Base-by-base conservation (phyloP, 2,113 vertebrate species). In the Archilochus colubris region DNA sequence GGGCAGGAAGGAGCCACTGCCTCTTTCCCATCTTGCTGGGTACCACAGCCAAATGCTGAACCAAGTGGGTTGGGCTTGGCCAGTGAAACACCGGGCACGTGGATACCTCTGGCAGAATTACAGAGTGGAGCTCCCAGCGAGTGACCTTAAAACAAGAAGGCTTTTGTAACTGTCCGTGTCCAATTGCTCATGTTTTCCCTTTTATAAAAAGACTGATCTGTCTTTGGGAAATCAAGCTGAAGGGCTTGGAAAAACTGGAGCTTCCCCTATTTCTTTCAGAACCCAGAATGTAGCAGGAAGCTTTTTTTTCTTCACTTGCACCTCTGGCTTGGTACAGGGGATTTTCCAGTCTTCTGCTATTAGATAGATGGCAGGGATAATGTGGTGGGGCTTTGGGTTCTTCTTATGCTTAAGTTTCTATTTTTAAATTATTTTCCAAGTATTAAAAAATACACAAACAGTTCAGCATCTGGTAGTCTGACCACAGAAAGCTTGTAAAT, bases 51-150 rank as follows among this genome's bases (percentile, higher is more conserved):
- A 54, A 84, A 89, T 64, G 43, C 36, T 61, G 58, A 51, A 4
- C 19, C 19, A 12, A 70, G 46, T n/a, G 22, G 21, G 0, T 62
- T 40, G 67, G 58, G 55, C 55, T 69, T n/a, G 27, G 75, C 43
- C 67, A 31, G 4, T 0, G 0, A 15, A 62, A 33, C 14, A 9
- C 19, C n/a, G 54, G 22, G 12, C 1, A 0, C 10, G 27, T 17
- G 67, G 74, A 40, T 62, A 18, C 44, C 30, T 82, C 59, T 76
- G 63, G 59, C 55, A 74, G 14, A 90, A 43, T 21, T 13, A 12
- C 40, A 3, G 10, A 62, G 55, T 0, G 0, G 63, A 63, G 63
- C 72, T 73, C 40, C 69, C 51, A 36, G 70, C 0, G 0, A 76
- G 43, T 2, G 13, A 4, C 55, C 31, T 93, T 74, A 38, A 38